Conservation (phyloP, 2,797 vertebrate genomes). For the Sebastes minor region DNA sequence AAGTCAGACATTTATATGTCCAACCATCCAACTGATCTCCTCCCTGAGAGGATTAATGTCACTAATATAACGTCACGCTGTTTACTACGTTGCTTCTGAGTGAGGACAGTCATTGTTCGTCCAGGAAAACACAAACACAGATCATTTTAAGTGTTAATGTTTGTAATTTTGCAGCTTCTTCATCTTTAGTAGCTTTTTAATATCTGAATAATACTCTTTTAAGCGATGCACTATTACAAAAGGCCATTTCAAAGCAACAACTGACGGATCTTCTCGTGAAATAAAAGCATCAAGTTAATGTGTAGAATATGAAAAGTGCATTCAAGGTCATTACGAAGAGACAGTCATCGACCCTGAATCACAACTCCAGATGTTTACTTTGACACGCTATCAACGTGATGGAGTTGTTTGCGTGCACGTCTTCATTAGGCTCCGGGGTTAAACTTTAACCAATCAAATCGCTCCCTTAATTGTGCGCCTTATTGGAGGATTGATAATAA, state of each 20-base stretch:
- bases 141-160: background rate
- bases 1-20: background rate
- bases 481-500: constrained; percentile 93
- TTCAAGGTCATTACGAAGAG: constrained; percentile 23
- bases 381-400: constrained; percentile 53
- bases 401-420: constrained; percentile 86
- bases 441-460: constrained; percentile 89
- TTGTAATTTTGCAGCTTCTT: background rate
- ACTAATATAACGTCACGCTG: background rate
- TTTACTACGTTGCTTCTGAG: background rate
- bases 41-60: background rate
- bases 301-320: background rate
- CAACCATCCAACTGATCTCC: background rate
- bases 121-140: background rate
- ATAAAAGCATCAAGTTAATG: background rate
- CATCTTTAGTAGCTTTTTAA: background rate
- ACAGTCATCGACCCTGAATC: background rate
- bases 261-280: background rate
- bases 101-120: background rate
- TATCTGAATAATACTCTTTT: background rate
- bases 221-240: background rate
- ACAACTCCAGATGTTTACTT: constrained; percentile 56
- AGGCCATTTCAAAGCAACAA: background rate
- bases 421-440: constrained; percentile 89
- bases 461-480: constrained; percentile 88